Conservation (phyloP, 2,113 vertebrate species). For the Vicugna pacos region DNA sequence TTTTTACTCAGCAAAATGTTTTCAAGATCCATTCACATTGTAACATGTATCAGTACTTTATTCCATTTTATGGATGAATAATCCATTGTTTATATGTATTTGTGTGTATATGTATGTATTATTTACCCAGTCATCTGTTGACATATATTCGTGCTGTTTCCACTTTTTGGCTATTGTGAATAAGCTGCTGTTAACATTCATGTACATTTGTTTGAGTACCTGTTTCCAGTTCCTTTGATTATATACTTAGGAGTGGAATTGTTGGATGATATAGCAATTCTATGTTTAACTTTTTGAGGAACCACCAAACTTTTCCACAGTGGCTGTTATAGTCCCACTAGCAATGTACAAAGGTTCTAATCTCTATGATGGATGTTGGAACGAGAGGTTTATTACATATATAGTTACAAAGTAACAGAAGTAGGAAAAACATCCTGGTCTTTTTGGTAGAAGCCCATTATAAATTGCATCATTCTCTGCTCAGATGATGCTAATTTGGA, state of each 20-base stretch:
- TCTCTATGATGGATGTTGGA: background rate
- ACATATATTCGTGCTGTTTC: background rate
- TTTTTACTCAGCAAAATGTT: background rate
- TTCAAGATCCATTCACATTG: background rate
- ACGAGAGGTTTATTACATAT: background rate
- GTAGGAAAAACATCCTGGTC: background rate
- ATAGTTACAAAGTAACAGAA: background rate
- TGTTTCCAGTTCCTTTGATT: background rate
- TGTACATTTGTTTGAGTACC: background rate
- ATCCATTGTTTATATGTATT: background rate
- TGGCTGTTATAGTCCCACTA: background rate
- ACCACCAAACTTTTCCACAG: background rate
- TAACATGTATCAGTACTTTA: background rate
- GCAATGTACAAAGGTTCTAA: background rate
- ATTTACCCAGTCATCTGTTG: background rate
- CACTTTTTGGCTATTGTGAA: background rate
- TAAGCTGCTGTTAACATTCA: background rate
- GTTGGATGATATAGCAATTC: background rate
- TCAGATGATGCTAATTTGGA: background rate
- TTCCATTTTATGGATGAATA: conserved; percentile 3
- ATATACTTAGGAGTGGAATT: background rate
- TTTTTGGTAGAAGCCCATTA: background rate
- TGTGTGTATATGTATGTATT: background rate
- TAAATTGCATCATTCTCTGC: background rate
- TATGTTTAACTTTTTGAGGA: background rate